Percentiles rank a stretch among this genome's conserved stretches.
These are phyloP conservation scores for Leucoma salicis DNA, from an alignment of 2,888 invertebrate species.

Conservation along the genomic window DNA sequence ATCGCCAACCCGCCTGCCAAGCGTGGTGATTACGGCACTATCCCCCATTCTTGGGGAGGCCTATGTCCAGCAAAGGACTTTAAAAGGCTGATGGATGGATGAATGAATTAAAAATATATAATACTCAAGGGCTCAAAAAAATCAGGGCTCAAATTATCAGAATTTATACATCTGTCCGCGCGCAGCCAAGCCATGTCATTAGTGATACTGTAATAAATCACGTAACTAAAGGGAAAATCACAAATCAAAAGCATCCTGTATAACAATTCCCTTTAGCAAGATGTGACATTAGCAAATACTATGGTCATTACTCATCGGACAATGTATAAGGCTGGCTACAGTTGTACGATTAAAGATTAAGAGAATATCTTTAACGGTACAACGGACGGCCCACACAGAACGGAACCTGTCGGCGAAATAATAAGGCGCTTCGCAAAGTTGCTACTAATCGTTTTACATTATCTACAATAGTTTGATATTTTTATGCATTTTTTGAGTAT, in stretches of 20 bases:
- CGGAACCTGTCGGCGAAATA: conserved; percentile 16
- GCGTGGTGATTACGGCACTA: too few relatives aligned
- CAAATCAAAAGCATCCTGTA: background rate
- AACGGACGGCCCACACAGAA: conserved; percentile 56
- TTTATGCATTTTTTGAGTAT: too few relatives aligned
- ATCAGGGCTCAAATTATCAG: too few relatives aligned
- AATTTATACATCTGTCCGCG: too few relatives aligned
- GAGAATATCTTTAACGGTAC: conserved; percentile 72
- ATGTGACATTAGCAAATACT: conserved; percentile 64
- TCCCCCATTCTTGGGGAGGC: too few relatives aligned
- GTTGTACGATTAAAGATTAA: conserved; percentile 71
- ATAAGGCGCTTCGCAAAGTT: conserved; percentile 18
- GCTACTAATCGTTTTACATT: too few relatives aligned
- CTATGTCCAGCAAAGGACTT: too few relatives aligned
- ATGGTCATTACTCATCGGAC: conserved; percentile 63
- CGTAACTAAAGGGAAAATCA: background rate
- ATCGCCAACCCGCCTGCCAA: too few relatives aligned
- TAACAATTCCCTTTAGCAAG: conserved; percentile 42
- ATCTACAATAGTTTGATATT: too few relatives aligned
- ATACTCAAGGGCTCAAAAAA: too few relatives aligned
- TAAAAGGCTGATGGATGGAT: too few relatives aligned
- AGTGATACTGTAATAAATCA: background rate
- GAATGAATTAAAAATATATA: too few relatives aligned
- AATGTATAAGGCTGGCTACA: conserved; percentile 63
- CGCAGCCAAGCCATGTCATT: background rate